Evolutionary conservation across 2,113 vertebrate species (phyloP).

Genomic region (Seriola rivoliana): DNA sequence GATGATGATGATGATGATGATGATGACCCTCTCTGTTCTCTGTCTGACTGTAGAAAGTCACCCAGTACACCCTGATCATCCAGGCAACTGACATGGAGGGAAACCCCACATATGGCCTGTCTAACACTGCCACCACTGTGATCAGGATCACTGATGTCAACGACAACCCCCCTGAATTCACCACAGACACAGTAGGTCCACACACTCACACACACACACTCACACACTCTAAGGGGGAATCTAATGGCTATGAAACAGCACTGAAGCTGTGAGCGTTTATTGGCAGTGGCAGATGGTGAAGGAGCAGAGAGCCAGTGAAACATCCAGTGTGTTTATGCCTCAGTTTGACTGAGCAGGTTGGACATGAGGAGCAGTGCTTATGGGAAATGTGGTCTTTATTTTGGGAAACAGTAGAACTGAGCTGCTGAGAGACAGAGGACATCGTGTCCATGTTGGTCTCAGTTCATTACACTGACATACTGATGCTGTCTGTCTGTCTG

Average conservation of each 20-base stretch:
- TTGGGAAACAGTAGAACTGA: neutral
- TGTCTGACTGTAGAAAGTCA: constrained; percentile 89
- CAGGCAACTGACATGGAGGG: constrained; percentile 99
- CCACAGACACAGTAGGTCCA: constrained; percentile 91
- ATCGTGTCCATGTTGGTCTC: no score
- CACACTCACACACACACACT: neutral
- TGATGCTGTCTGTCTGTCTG: no score
- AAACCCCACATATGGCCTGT: constrained; percentile 96
- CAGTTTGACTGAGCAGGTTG: constrained; percentile 13
- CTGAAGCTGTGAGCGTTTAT: constrained; percentile 19
- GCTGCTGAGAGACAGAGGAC: neutral
- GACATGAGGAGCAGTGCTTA: constrained; percentile 7
- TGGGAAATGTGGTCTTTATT: constrained; percentile 14
- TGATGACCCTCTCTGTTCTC: neutral
- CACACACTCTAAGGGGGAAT: neutral
- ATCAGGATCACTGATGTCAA: constrained; percentile 96
- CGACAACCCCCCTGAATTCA: constrained; percentile 97
- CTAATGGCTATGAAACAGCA: neutral
- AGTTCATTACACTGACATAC: no score
- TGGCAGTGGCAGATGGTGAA: constrained; percentile 27
- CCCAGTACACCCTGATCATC: constrained; percentile 98
- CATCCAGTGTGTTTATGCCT: constrained; percentile 14
- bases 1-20: no score
- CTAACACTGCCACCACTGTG: constrained; percentile 96
- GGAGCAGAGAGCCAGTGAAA: constrained; percentile 31